Base-by-base conservation (phyloP, 2,113 vertebrate genomes). In the Hemiprocne comata region DNA sequence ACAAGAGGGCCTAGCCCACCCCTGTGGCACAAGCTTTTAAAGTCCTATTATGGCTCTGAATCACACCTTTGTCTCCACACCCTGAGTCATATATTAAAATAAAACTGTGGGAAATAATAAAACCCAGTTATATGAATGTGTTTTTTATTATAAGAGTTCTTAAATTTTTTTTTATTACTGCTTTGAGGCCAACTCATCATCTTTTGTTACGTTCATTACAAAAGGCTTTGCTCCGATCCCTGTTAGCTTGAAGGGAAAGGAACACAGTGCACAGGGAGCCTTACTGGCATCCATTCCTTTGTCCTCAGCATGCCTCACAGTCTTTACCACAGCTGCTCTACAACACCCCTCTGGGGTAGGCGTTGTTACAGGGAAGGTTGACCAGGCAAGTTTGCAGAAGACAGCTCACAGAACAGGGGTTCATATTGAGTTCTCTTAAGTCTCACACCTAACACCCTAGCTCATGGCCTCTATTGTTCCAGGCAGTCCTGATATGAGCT, bases 101-200 rank as follows among this genome's bases (percentile, higher is more conserved):
- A 96, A 96, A 97, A 95, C 92, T 93, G 84, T 96, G 96, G 94
- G 94, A 96, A 96, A 96, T 96, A 96, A 96, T 96, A 96, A 96
- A 97, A 92, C 62, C 31, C 50, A 95, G 80, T 93, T 96, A 92
- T 92, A 87, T 89, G 88, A 92, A 95, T 87, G n/a, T 65, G 55
- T 88, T 92, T 95, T 95, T 96, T 95, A 94, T 96, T 95, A 81
- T 88, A 92, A 77, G 72, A 26, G 82, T 89, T 91, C 44, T 94
- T 93, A 85, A 85, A 36, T 40, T 84, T 87, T 90, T 79, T 77
- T 78, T 94, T 94, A 95, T 96, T 96, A 83, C 93, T 80, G 82
- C 91, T 95, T 95, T 93, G 75, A 90, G 94, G 95, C 91, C 86
- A 95, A 71, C 85, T 94, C 94, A 85, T 97, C 54, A 16, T 83